Conservation (phyloP, 2,797 vertebrate species). For the Acrossocheilus fasciatus region DNA sequence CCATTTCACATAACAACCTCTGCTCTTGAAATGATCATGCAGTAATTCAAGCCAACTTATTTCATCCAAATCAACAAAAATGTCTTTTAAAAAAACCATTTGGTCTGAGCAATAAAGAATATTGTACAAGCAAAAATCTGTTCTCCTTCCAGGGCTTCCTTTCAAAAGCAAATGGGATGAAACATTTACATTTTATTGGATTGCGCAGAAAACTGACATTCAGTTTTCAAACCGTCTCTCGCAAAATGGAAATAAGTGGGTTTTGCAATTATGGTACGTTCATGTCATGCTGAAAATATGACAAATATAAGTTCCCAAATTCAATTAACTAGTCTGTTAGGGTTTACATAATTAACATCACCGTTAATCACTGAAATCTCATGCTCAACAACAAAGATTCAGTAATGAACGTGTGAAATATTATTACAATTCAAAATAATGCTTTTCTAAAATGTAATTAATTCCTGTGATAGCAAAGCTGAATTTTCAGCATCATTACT, state of each 20-base stretch:
- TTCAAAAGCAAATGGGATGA: neutral
- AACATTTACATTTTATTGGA: slow-evolving; percentile 24
- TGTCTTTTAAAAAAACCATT: slow-evolving; percentile 19
- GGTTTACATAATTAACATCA: neutral
- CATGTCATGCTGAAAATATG: neutral
- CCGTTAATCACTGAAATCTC: neutral
- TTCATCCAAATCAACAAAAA: slow-evolving; percentile 33
- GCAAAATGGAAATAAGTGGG: neutral
- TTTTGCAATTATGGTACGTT: neutral
- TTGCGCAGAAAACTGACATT: slow-evolving; percentile 14
- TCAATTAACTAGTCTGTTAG: neutral
- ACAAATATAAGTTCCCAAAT: neutral
- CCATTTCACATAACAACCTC: slow-evolving; percentile 44
- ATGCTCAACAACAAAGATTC: neutral
- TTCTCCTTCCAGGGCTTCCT: slow-evolving; percentile 21
- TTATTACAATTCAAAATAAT: neutral
- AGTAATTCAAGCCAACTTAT: slow-evolving; percentile 44
- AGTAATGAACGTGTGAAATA: neutral
- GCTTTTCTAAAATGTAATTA: neutral
- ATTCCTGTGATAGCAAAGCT: neutral
- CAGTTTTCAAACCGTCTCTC: neutral
- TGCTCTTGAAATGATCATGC: slow-evolving; percentile 45
- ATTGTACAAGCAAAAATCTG: slow-evolving; percentile 10
- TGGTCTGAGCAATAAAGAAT: slow-evolving; percentile 10
- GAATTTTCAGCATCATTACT: neutral